A percentile compares a stretch with the other conserved stretches of the same genome.
phyloP scores from a whole-genome alignment of 2,113 vertebrate genomes.

The Ptyas mucosa region DNA sequence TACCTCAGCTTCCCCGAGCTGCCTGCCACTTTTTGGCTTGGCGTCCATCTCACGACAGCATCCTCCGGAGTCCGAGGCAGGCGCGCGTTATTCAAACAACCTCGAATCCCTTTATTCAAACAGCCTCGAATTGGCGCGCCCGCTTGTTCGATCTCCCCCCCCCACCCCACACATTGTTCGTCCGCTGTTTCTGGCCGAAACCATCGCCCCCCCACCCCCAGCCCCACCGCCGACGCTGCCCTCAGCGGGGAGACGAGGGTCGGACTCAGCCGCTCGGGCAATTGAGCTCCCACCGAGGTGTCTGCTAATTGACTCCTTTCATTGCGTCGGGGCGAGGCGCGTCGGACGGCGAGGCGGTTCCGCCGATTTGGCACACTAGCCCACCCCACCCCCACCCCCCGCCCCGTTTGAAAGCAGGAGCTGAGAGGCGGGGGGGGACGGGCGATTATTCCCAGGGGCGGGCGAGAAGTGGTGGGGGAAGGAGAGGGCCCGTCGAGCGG shows the following conservation, averaged over 20 bases:
- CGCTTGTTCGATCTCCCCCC: background rate
- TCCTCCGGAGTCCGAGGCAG: background rate
- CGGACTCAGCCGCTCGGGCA: background rate
- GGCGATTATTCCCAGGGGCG: constrained; percentile 65
- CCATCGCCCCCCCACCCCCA: background rate
- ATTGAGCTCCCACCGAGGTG: constrained; percentile 40
- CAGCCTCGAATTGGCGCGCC: background rate
- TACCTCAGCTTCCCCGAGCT: background rate
- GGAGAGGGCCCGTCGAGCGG: constrained; percentile 83
- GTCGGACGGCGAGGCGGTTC: background rate
- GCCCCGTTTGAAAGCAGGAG: background rate
- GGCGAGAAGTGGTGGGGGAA: constrained; percentile 50
- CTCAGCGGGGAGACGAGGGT: background rate
- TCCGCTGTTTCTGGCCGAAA: background rate
- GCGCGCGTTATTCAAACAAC: background rate
- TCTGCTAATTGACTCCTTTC: constrained; percentile 65
- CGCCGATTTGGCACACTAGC: constrained; percentile 75
- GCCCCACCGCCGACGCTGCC: background rate
- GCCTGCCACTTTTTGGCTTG: background rate
- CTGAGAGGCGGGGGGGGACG: constrained; percentile 47
- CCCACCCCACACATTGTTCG: background rate
- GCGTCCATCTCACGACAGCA: background rate
- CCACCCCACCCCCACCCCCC: background rate
- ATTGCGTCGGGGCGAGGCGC: constrained; percentile 17
- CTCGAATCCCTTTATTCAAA: background rate